Evolutionary conservation across 1,140 invertebrate genomes (phyloP).

Genomic region (Eriosoma lanigerum): DNA sequence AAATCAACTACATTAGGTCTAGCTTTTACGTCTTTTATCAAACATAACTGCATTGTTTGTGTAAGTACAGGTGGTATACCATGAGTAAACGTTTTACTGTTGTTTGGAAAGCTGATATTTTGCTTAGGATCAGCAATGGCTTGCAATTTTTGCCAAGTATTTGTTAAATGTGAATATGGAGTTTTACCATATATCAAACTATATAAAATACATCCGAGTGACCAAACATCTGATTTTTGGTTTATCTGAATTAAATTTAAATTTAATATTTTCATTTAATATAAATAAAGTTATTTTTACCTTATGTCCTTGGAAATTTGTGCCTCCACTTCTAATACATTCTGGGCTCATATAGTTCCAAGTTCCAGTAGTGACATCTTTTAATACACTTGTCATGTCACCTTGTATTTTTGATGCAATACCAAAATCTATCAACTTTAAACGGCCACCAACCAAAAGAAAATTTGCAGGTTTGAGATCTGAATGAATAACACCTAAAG

Average conservation of each 20-base stretch:
- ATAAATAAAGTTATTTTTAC: neutral
- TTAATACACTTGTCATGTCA: constrained; percentile 88
- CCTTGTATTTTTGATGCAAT: constrained; percentile 88
- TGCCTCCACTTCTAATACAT: constrained; percentile 68
- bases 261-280: constrained; percentile 8
- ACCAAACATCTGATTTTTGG: constrained; percentile 95
- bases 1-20: constrained; percentile 55
- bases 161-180: constrained; percentile 84
- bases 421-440: constrained; percentile 98
- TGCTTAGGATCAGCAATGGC: constrained; percentile 79
- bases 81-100: constrained; percentile 34
- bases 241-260: constrained; percentile 70
- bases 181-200: constrained; percentile 86
- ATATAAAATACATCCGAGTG: constrained; percentile 94
- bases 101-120: constrained; percentile 72
- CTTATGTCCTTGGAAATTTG: constrained; percentile 38
- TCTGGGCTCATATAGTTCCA: constrained; percentile 97
- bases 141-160: constrained; percentile 73
- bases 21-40: constrained; percentile 54
- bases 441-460: constrained; percentile 77
- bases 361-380: constrained; percentile 80
- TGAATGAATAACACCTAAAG: constrained; percentile 85
- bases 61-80: constrained; percentile 53
- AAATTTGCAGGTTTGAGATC: constrained; percentile 98
- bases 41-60: constrained; percentile 53